Evolutionary conservation across 2,113 vertebrate genomes (phyloP), one percentile per base, ranked within the genome.

Genomic region (Excalfactoria chinensis): DNA sequence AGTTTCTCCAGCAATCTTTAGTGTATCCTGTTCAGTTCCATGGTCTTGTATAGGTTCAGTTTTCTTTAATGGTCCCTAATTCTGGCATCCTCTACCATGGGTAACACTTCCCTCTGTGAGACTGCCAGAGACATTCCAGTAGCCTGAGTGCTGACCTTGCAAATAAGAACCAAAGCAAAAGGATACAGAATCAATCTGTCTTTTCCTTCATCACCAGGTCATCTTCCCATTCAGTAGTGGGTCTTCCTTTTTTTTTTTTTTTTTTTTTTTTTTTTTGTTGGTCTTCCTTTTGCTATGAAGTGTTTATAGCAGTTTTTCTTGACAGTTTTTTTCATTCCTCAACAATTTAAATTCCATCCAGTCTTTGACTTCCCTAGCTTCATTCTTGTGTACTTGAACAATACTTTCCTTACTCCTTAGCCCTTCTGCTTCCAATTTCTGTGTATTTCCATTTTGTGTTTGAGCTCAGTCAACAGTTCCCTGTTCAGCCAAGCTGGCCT

Each of bases 401-500:
- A 13, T 43, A 35, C 10, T 75, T 74, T 68, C 76, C 17, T 30
- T 41, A 16, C 6, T 58, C 11, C 32, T 63, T 19, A 73, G 37
- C 6, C 56, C 41, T 59, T 40, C 9, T 0, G 2, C 19, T 84
- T 87, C 70, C 37, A 12, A 28, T 85, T 66, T 72, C 81, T 72
- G 67, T 40, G 35, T 75, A 21, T 81, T 89, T 82, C 74, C 43
- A 64, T 75, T 82, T 41, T 48, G 43, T 49, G 55, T 76, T 79
- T 83, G 44, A 91, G 84, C 55, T 84, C n/a, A 37, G 55, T 22
- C 63, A 67, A 63, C 55, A 85, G 64, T 19, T 85, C 82, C 21
- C 18, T 20, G 32, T 59, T 63, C n/a, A 46, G 49, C 71, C 8
- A 20, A 49, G 32, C 23, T 95, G 95, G 91, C 84, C 0, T 14